phyloP scores from a whole-genome alignment of 1,140 invertebrate genomes.

The Magallana ariakensis region DNA sequence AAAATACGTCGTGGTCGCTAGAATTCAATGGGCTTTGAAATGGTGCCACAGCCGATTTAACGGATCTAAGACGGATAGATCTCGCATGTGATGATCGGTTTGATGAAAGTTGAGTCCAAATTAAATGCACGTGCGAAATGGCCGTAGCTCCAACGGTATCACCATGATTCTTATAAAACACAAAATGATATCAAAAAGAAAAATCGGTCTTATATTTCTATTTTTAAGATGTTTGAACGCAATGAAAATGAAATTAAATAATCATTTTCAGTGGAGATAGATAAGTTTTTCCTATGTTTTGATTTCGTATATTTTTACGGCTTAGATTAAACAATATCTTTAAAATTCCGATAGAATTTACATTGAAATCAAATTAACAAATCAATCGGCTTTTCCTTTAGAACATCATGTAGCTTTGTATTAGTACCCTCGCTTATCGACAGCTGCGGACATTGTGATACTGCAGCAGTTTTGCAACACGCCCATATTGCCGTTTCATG shows the following conservation, averaged over 20 bases:
- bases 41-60: slow-evolving; percentile 29
- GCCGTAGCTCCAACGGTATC: not conserved
- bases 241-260: too few relatives aligned
- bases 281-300: too few relatives aligned
- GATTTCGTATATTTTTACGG: too few relatives aligned
- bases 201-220: too few relatives aligned
- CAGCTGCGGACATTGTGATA: not conserved
- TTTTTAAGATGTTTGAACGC: too few relatives aligned
- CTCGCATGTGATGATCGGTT: slow-evolving; percentile 27
- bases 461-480: not conserved
- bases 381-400: too few relatives aligned
- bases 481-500: not conserved
- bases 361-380: too few relatives aligned
- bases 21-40: slow-evolving; percentile 23
- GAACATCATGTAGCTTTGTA: not conserved
- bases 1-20: slow-evolving; percentile 27
- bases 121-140: not conserved
- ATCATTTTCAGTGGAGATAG: too few relatives aligned
- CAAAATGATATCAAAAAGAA: too few relatives aligned
- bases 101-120: slow-evolving; percentile 16
- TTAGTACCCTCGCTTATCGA: not conserved
- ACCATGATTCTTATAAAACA: too few relatives aligned
- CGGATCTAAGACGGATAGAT: slow-evolving; percentile 31
- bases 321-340: too few relatives aligned
- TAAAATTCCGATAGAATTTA: too few relatives aligned